These are phyloP conservation scores for Drosophila mauritiana DNA, from an alignment of 1,140 invertebrate species.

Conservation along the genomic window DNA sequence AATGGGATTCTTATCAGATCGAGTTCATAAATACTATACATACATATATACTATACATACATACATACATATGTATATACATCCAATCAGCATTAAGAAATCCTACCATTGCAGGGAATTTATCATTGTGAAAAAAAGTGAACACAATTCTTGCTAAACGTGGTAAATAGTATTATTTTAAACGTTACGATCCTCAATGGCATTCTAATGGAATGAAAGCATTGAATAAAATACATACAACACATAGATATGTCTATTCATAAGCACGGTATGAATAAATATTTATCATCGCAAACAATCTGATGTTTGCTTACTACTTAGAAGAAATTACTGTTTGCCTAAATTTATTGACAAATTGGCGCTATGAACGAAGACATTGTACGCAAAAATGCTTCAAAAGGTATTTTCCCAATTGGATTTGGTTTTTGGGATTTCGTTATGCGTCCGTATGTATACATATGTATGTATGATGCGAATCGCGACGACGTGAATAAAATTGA, in stretches of 20 bases:
- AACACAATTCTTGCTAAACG: no score
- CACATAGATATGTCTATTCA: neutral
- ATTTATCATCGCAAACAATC: neutral
- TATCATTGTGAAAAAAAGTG: no score
- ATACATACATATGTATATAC: no score
- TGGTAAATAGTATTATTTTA: no score
- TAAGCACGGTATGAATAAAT: neutral
- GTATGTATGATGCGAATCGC: slow-evolving; percentile 2
- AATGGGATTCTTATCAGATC: no score
- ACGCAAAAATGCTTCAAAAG: neutral
- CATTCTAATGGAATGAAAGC: no score
- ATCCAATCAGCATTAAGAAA: no score
- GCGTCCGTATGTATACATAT: neutral
- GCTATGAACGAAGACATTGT: neutral
- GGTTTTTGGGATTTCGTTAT: slow-evolving; percentile 18
- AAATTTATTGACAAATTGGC: slow-evolving; percentile 1
- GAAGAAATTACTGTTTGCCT: neutral
- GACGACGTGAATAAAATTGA: slow-evolving; percentile 3
- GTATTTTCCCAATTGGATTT: slow-evolving; percentile 13
- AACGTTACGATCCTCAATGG: no score
- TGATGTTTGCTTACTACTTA: neutral
- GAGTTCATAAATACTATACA: no score
- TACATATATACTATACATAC: no score
- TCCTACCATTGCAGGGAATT: no score
- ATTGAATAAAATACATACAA: neutral